Conservation (phyloP, 2,113 vertebrate genomes). For the Emydura subglobosa region DNA sequence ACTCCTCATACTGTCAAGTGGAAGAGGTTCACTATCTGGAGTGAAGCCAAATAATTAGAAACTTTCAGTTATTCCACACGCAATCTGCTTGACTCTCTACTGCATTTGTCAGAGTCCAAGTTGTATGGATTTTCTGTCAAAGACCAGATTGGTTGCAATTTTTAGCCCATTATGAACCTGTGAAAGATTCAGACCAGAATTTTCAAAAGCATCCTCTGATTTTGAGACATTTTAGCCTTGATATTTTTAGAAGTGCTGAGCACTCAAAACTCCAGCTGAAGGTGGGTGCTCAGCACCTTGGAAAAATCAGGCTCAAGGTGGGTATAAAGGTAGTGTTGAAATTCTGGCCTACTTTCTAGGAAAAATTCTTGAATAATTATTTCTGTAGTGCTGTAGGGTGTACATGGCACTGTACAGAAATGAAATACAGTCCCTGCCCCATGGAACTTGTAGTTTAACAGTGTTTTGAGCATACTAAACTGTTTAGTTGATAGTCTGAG, state of each 20-base stretch:
- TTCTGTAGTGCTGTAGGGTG: rapidly evolving
- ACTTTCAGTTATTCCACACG: conserved; percentile 16
- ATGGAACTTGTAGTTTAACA: background rate
- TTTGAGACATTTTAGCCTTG: background rate
- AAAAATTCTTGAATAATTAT: background rate
- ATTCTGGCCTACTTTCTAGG: background rate
- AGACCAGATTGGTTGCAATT: background rate
- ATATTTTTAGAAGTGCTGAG: background rate
- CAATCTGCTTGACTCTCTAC: background rate
- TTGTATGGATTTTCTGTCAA: background rate
- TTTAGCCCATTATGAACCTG: background rate
- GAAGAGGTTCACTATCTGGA: conserved; percentile 61
- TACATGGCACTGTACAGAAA: background rate
- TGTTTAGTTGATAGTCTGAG: background rate
- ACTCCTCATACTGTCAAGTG: conserved; percentile 67
- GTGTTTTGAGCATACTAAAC: background rate
- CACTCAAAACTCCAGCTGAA: background rate
- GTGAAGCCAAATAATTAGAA: conserved; percentile 60
- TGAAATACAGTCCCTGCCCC: background rate
- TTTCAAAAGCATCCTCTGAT: background rate
- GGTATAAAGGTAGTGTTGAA: background rate
- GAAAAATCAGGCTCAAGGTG: rapidly evolving
- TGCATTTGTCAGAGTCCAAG: background rate
- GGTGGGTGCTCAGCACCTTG: background rate
- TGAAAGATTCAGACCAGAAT: background rate